Base-by-base conservation (phyloP, 2,888 invertebrate species). In the Mayetiola destructor region DNA sequence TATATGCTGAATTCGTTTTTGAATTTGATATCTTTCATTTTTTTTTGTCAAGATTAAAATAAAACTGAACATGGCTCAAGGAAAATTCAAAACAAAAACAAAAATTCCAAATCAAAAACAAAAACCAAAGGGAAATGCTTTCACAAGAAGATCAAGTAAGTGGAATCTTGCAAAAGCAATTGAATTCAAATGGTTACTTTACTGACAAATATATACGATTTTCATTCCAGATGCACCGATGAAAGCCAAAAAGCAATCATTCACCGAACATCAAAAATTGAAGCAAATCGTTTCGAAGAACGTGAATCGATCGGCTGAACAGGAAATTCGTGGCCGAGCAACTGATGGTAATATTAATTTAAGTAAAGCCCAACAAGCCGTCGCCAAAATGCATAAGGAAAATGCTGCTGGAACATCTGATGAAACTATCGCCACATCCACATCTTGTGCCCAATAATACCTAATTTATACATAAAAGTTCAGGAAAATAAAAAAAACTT, bases 261-360 rank as follows among this genome's bases (percentile, higher is more conserved):
- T 76, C 29, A 73, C 76, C 60, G 81, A 80, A 67, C 68, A 75
- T 1, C 75, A 77, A 58, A 81, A 80, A 64, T 69, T 83, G 35
- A 82, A 81, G 62, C 76, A 78, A 60, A 74, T 75, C 18, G 75
- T 83, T 27, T 76, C 80, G 0, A 82, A 79, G 66, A 77, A 75
- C 3, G 77, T 83, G 0, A 82, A 83, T 63, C 77, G 76, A 65
- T 71, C 76, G 0, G 75, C 77, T 12, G 83, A 83, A 67, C 72
- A 74, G 27, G 81, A 82, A 66, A 71, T 83, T 55, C 71, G 82
- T 56, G 72, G 76, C 12, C 72, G 72, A 58, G 80, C 80, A 0
- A 64, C 66, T n/a, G 70, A 72, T 40, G 68, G 70, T 1, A 69
- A 66, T 55, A 70, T 74, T 29, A 73, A 70, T 56, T 64, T 77